Conservation (phyloP, 2,797 vertebrate species). For the Enteromius fasciolatus region DNA sequence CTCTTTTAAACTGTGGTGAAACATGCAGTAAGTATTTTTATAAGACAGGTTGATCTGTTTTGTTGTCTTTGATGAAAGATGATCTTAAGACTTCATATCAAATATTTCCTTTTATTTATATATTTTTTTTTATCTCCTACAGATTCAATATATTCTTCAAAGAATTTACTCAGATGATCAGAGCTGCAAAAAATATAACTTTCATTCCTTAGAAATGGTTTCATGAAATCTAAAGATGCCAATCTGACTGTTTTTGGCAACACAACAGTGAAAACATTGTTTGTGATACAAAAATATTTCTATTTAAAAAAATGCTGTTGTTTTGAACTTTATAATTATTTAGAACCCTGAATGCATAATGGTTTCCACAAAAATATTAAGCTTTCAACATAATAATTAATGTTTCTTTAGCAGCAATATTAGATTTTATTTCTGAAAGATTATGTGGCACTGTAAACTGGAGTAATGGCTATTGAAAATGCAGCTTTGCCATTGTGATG, state of each 20-base stretch:
- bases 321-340: not conserved
- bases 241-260: not conserved
- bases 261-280: not conserved
- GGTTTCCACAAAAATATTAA: not conserved
- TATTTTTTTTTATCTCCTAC: no score
- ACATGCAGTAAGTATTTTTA: no score
- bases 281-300: no score
- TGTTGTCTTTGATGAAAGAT: not conserved
- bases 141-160: not conserved
- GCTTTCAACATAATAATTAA: slow-evolving; percentile 3
- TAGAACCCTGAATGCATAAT: not conserved
- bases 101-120: not conserved
- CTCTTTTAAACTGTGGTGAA: no score
- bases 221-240: not conserved
- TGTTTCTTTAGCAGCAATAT: not conserved
- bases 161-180: no score
- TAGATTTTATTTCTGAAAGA: not conserved
- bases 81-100: not conserved
- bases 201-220: not conserved
- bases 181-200: not conserved
- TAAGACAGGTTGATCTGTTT: not conserved
- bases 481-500: not conserved
- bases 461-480: not conserved
- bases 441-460: not conserved
- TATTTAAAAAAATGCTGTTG: not conserved